Conservation (phyloP, 2,888 invertebrate genomes). For the Oscheius sp. region DNA sequence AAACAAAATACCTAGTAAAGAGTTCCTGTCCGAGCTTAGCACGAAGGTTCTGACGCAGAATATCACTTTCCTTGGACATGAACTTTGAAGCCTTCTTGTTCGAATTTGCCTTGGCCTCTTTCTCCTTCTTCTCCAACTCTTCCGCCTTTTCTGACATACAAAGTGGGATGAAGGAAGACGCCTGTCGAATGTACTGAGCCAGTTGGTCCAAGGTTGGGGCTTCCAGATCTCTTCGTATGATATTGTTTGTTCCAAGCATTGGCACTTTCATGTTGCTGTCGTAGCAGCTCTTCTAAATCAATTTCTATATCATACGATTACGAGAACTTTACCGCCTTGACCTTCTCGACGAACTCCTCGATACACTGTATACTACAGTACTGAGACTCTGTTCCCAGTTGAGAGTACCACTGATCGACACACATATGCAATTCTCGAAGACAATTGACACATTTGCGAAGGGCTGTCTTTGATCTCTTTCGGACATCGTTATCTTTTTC, state of each 20-base stretch:
- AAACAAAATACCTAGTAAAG: slow-evolving; percentile 12
- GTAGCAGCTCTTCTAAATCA: neutral
- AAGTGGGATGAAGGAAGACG: slow-evolving; percentile 20
- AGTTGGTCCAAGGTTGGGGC: neutral
- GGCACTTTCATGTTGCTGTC: slow-evolving; percentile 2
- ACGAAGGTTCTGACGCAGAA: slow-evolving; percentile 32
- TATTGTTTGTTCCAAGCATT: neutral
- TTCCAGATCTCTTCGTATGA: slow-evolving; percentile 6
- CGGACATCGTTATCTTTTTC: slow-evolving; percentile 8
- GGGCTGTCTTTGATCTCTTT: slow-evolving; percentile 1
- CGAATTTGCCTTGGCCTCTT: slow-evolving; percentile 12
- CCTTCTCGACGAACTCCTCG: slow-evolving; percentile 6
- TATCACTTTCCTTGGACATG: slow-evolving; percentile 42
- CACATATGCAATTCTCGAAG: slow-evolving; percentile 8
- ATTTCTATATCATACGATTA: neutral
- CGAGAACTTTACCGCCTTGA: neutral
- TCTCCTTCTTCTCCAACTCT: slow-evolving; percentile 15
- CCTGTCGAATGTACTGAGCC: slow-evolving; percentile 25
- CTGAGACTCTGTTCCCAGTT: slow-evolving; percentile 19
- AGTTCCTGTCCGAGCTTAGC: slow-evolving; percentile 36
- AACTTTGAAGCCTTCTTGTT: slow-evolving; percentile 38
- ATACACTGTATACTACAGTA: slow-evolving; percentile 38
- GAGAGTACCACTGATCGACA: slow-evolving; percentile 17
- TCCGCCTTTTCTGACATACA: slow-evolving; percentile 3
- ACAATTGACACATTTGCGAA: slow-evolving; percentile 17